phyloP scores from a whole-genome alignment of 92 coral and sea anemone species.

The Epizoanthus ramosus region DNA sequence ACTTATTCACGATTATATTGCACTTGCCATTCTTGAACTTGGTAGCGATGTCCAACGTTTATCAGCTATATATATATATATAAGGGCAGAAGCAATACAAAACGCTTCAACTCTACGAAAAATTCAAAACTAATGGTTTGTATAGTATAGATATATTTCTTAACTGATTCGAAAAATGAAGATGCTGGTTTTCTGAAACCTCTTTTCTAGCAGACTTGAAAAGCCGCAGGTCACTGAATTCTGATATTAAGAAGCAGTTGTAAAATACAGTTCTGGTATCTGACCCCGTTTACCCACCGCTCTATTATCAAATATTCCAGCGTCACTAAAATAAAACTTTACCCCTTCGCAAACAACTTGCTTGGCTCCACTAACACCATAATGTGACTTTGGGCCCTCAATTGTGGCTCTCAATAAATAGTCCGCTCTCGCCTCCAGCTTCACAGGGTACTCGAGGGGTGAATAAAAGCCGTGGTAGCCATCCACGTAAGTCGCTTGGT shows the following conservation, averaged over 20 bases:
- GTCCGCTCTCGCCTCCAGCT: conserved; percentile 33
- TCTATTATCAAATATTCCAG: conserved; percentile 40
- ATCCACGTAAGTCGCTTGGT: background rate
- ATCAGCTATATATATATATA: too few species aligned
- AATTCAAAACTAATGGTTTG: too few species aligned
- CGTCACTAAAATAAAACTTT: conserved; percentile 33
- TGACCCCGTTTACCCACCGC: conserved; percentile 39
- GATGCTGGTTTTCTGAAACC: too few species aligned
- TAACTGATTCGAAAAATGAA: too few species aligned
- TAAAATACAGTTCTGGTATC: conserved; percentile 36
- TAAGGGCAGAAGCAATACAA: too few species aligned
- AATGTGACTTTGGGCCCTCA: conserved; percentile 30
- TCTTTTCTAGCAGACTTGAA: too few species aligned
- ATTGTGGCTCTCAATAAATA: conserved; percentile 44
- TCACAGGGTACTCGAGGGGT: conserved; percentile 30
- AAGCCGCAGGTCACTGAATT: too few species aligned
- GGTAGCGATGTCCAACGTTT: too few species aligned
- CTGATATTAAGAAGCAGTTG: conserved; percentile 6
- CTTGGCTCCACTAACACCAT: conserved; percentile 34
- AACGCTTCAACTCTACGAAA: too few species aligned
- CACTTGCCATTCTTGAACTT: too few species aligned
- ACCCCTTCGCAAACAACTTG: conserved; percentile 18
- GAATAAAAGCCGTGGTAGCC: conserved; percentile 33
- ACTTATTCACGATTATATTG: too few species aligned
- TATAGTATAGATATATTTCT: too few species aligned